These are phyloP conservation scores for Noctua janthe DNA, from an alignment of 2,888 invertebrate genomes.

Conservation along the genomic window DNA sequence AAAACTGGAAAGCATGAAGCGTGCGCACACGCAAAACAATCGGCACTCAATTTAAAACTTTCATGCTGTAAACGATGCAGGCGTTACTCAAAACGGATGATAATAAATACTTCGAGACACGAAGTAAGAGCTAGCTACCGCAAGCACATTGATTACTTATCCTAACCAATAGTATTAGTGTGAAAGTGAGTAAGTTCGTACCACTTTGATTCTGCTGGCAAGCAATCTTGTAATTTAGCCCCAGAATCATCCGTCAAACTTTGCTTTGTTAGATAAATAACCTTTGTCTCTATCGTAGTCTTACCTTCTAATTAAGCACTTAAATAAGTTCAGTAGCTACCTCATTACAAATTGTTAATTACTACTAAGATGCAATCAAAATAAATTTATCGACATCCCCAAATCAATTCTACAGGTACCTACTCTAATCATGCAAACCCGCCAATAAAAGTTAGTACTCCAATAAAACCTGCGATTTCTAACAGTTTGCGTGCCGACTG, in stretches of 20 bases:
- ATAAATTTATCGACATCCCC: not conserved
- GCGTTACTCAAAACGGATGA: constrained; percentile 47
- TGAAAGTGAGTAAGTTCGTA: constrained; percentile 28
- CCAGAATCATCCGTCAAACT: not conserved
- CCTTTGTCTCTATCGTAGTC: not conserved
- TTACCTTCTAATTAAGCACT: not conserved
- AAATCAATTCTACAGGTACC: constrained; percentile 3
- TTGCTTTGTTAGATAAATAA: not conserved
- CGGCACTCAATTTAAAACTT: constrained; percentile 63
- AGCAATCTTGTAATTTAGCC: not conserved
- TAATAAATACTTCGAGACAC: constrained; percentile 55
- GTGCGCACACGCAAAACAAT: constrained; percentile 62
- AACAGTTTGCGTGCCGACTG: constrained; percentile 69
- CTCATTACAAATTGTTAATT: not conserved
- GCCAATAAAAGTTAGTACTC: constrained; percentile 22
- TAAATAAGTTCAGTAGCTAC: not conserved
- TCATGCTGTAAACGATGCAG: constrained; percentile 48
- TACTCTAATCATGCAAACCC: not conserved
- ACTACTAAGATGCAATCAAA: not conserved
- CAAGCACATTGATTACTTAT: constrained; percentile 48
- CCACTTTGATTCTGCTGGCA: not conserved
- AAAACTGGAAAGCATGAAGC: constrained; percentile 59
- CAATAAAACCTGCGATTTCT: constrained; percentile 67
- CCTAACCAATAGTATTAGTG: constrained; percentile 25
- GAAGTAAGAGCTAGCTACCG: constrained; percentile 57